Conservation (phyloP, 2,888 invertebrate species). For the Sisyra nigra region DNA sequence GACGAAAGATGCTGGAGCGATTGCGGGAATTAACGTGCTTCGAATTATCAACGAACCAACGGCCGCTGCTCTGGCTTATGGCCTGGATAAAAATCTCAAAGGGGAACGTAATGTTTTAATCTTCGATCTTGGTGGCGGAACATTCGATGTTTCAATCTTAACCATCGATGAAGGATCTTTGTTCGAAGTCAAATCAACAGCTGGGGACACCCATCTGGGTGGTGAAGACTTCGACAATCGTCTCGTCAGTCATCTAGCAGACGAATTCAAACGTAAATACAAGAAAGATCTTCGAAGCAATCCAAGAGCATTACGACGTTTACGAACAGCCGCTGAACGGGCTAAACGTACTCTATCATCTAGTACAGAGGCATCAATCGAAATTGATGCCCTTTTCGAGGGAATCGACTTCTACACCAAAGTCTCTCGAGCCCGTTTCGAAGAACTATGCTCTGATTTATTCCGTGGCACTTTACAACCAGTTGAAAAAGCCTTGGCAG, state of each 20-base stretch:
- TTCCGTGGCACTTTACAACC: constrained; percentile 54
- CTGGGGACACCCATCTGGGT: constrained; percentile 34
- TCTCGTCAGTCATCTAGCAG: constrained; percentile 48
- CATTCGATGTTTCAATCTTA: constrained; percentile 50
- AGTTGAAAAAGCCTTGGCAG: constrained; percentile 55
- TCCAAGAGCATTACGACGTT: constrained; percentile 47
- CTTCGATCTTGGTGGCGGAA: constrained; percentile 39
- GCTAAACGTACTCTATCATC: constrained; percentile 64
- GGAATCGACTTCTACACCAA: constrained; percentile 58
- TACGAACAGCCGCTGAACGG: constrained; percentile 60
- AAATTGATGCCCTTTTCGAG: constrained; percentile 59
- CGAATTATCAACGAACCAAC: constrained; percentile 50
- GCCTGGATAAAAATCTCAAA: constrained; percentile 27
- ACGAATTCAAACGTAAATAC: constrained; percentile 56
- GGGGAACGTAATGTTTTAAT: constrained; percentile 31
- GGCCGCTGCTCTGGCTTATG: constrained; percentile 39
- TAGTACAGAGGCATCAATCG: constrained; percentile 57
- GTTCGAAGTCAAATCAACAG: constrained; percentile 37
- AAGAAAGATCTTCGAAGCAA: constrained; percentile 50
- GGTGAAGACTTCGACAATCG: constrained; percentile 37
- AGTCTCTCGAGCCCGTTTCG: constrained; percentile 57
- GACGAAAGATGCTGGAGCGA: constrained; percentile 54
- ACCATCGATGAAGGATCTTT: constrained; percentile 41
- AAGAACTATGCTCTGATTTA: constrained; percentile 54
- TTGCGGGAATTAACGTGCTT: constrained; percentile 47